Conservation (phyloP, 1,140 invertebrate species). For the Drosophila melanica region DNA sequence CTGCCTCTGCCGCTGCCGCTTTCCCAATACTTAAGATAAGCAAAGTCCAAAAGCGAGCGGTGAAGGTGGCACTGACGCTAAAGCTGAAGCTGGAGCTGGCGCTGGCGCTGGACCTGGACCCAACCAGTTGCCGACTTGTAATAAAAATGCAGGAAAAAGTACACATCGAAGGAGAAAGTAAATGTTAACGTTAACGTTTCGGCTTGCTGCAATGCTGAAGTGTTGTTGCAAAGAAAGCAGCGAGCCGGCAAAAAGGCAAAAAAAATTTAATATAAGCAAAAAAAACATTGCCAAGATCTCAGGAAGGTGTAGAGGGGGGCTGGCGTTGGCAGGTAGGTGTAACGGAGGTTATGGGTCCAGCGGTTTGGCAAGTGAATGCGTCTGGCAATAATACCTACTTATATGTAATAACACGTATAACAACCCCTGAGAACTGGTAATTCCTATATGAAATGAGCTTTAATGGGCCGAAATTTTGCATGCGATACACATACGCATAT, state of each 20-base stretch:
- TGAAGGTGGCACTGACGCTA: constrained; percentile 56
- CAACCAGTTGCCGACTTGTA: constrained; percentile 66
- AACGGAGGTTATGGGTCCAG: constrained; percentile 21
- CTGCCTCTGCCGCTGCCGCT: constrained; percentile 36
- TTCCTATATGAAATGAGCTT: constrained; percentile 17
- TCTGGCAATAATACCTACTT: constrained; percentile 17
- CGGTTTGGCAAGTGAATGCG: constrained; percentile 34
- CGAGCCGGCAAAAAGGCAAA: constrained; percentile 45
- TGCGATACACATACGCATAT: not conserved
- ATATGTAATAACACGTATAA: constrained; percentile 28
- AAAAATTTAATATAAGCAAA: not conserved
- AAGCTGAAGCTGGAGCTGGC: constrained; percentile 60
- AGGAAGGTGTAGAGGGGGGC: not conserved
- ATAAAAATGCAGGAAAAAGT: constrained; percentile 77
- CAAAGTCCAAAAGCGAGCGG: constrained; percentile 71
- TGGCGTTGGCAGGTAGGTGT: constrained; percentile 9
- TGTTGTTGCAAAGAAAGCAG: constrained; percentile 80
- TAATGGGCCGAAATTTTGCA: constrained; percentile 3
- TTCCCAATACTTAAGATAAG: constrained; percentile 71
- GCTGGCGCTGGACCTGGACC: constrained; percentile 66
- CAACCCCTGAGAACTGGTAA: constrained; percentile 26
- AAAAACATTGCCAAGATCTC: constrained; percentile 17
- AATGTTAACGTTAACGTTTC: constrained; percentile 64
- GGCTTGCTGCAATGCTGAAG: constrained; percentile 61
- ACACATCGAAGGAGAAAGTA: constrained; percentile 81